Evolutionary conservation across 2,888 invertebrate species (phyloP).

Genomic region (Hypercompe scribonia): DNA sequence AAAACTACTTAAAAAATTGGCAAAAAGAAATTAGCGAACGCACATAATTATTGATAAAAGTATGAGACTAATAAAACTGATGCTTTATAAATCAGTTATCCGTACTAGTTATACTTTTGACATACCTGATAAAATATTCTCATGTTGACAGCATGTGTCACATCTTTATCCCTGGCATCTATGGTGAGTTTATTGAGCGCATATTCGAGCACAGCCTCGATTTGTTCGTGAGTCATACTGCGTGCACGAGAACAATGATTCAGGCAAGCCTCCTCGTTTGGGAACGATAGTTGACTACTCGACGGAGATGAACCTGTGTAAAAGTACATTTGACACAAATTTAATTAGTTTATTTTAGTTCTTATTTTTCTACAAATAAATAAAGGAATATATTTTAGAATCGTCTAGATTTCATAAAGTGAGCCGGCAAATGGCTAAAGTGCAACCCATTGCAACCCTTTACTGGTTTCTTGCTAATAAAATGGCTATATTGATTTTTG

Average conservation of each 20-base stretch:
- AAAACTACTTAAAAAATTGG: too few species aligned
- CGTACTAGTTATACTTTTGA: not conserved
- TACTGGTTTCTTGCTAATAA: too few species aligned
- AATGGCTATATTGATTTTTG: too few species aligned
- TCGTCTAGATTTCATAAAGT: not conserved
- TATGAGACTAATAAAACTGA: not conserved
- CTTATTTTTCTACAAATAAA: not conserved
- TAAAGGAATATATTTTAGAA: not conserved
- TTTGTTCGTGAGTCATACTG: slow-evolving; percentile 67
- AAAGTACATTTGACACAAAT: not conserved
- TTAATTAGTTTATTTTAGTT: too few species aligned
- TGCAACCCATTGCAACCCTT: too few species aligned
- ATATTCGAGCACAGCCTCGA: slow-evolving; percentile 82
- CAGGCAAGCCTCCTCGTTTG: slow-evolving; percentile 71
- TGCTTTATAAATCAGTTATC: not conserved
- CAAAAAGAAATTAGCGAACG: too few species aligned
- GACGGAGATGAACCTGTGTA: slow-evolving; percentile 78
- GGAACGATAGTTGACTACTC: slow-evolving; percentile 77
- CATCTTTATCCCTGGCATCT: slow-evolving; percentile 74
- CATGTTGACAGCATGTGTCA: slow-evolving; percentile 89
- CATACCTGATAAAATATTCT: slow-evolving; percentile 92
- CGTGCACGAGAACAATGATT: slow-evolving; percentile 69
- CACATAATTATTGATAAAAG: not conserved
- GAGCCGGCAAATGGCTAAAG: too few species aligned
- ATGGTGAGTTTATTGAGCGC: slow-evolving; percentile 82